phyloP scores from a whole-genome alignment of 2,888 invertebrate species.

The Megalurothrips usitatus region DNA sequence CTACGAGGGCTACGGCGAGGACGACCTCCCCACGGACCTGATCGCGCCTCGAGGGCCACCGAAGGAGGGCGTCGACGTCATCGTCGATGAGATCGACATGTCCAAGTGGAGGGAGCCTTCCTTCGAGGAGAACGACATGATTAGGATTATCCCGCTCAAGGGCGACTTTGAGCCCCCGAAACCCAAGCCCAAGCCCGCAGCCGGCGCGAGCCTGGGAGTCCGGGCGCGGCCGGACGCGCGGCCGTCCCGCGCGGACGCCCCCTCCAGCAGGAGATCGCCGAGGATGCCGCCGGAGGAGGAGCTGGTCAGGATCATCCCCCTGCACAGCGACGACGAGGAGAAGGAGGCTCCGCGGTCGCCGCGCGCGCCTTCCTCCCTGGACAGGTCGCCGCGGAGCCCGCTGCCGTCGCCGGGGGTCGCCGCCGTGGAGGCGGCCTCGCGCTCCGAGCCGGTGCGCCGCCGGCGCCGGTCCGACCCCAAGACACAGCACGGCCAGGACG shows the following conservation, averaged over 20 bases:
- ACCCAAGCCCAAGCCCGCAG: background rate
- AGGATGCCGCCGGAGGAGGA: slow-evolving; percentile 8
- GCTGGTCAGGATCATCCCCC: background rate
- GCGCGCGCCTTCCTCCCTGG: slow-evolving; percentile 3
- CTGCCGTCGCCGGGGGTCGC: background rate
- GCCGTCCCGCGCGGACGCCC: background rate
- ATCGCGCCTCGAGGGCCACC: background rate
- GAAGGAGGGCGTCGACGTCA: background rate
- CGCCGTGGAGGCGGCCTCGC: background rate
- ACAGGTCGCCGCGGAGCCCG: background rate
- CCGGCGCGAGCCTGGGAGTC: background rate
- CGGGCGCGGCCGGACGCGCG: background rate
- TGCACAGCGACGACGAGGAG: slow-evolving; percentile 15
- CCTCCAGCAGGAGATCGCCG: background rate
- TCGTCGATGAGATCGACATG: slow-evolving; percentile 16
- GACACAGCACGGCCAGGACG: background rate
- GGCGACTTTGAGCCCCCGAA: background rate
- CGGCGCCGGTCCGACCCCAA: background rate
- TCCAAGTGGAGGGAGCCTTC: background rate
- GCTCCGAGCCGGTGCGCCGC: slow-evolving; percentile 1
- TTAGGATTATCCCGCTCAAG: slow-evolving; percentile 7
- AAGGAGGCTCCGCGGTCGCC: background rate
- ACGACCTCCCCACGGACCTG: background rate
- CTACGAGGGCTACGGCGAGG: slow-evolving; percentile 21
- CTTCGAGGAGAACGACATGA: slow-evolving; percentile 15